Base-by-base conservation (phyloP, 1,140 invertebrate species). In the Saccostrea glomerata region DNA sequence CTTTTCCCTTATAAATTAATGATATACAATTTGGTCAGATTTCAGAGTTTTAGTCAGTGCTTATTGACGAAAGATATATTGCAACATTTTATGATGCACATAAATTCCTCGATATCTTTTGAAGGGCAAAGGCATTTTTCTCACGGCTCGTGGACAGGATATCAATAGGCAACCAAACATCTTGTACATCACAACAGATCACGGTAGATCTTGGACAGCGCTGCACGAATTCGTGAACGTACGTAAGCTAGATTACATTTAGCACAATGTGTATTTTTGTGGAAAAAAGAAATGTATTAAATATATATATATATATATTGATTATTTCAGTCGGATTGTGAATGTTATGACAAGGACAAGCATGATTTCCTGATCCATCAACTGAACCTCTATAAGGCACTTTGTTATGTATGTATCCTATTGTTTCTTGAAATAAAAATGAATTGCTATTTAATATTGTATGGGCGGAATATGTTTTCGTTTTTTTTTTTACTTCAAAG, bases 161-260 rank as follows among this genome's bases (percentile, higher is more conserved):
- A 94, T 95, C 83, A 93, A 94, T 91, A 89, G 91, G 86, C 92
- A 94, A 82, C 92, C 92, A 66, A 94, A 94, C 84, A 94, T 95
- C 56, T 90, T 95, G 6, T 95, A 95, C 86, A 92, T 95, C 54
- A 94, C 94, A 3, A 94, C 94, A 13, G 92, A 94, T 63, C 90
- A 90, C 60, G 93, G 92, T 6, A 85, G 84, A 55, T 90, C 87
- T 12, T 95, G 95, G 95, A 87, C 89, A 25, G 93, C 94, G 13
- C 92, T 95, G 3, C 94, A 95, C 86, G 94, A 95, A 66, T 95
- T 95, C 88, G 93, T 95, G n/a, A 92, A 95, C 73, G 94, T 95
- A 85, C 89, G 47, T 6, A 47, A 47, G 47, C 5, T 47, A 47
- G 94, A 92, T 36, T 47, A n/a, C 40, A 9, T 47, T 36, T 82